These are phyloP conservation scores for Ptychochromis oligacanthus DNA, from an alignment of 2,113 vertebrate genomes.

Conservation along the genomic window DNA sequence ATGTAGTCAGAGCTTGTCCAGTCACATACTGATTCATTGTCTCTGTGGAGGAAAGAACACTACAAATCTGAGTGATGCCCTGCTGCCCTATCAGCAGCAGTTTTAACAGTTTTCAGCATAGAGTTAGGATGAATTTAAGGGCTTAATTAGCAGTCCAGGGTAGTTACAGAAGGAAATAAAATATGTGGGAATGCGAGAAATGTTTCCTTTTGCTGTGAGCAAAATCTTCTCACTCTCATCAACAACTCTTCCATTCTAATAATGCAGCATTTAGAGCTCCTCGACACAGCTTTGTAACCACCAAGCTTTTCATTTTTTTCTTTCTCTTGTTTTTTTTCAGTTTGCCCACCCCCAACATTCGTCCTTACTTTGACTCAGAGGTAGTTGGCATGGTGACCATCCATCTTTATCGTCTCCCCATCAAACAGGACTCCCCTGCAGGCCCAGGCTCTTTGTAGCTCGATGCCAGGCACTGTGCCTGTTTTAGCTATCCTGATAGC, in stretches of 20 bases:
- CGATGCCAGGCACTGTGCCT: constrained; percentile 43
- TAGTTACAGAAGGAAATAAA: constrained; percentile 29
- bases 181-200: constrained; percentile 10
- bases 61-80: background rate
- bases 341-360: background rate
- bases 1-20: constrained; percentile 7
- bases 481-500: constrained; percentile 66
- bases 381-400: constrained; percentile 59
- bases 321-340: background rate
- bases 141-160: constrained; percentile 12
- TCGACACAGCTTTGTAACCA: constrained; percentile 30
- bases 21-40: background rate
- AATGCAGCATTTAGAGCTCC: constrained; percentile 40
- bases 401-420: constrained; percentile 69
- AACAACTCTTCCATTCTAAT: constrained; percentile 59
- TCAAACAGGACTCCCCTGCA: constrained; percentile 62
- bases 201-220: constrained; percentile 42
- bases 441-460: constrained; percentile 49
- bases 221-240: constrained; percentile 48
- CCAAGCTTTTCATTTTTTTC: constrained; percentile 1
- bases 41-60: background rate
- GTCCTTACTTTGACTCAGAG: constrained; percentile 53
- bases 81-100: background rate
- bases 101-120: background rate
- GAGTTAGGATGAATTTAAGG: constrained; percentile 8